Evolutionary conservation across 2,113 vertebrate species (phyloP), one percentile per base, ranked within the genome.

Genomic region (Megalops atlanticus): DNA sequence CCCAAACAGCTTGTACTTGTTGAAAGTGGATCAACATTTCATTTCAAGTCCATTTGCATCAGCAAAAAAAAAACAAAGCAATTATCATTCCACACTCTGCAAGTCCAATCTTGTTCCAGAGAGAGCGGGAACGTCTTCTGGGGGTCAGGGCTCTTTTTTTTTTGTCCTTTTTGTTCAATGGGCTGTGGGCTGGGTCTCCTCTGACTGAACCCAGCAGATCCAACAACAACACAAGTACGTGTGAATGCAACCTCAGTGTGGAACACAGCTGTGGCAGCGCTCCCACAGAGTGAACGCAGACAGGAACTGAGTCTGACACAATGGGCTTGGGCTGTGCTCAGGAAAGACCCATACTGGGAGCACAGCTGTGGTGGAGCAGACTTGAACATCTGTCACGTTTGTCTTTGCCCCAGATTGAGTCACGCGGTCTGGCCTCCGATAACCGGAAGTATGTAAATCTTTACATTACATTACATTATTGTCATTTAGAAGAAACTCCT

Each of bases 11-110:
- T 64, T 64, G 52, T 58, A n/a, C 52, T 58, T 24, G n/a, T n/a
- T 64, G 58, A 64, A 64, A 64, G 58, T 24, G 24, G 58, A 64
- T 64, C 58, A 64, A 64, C 58, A 64, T 64, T 64, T 64, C 58
- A 24, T 27, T 64, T 64, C 58, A 64, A n/a, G 5, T 8, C 1
- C 58, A 64, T 64, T 64, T 64, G 58, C 58, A 31, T 64, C n/a
- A 8, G 24, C 58, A 64, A 18, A 58, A 58, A 58, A 49, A 24
- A 54, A 10, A 31, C 24, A 64, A 64, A 64, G 58, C 58, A 64
- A 64, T 64, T 64, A 27, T 31, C 38, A 45, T 27, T 45, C 45
- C 40, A 21, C 4, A 4, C 15, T 35, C 47, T 5, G 3, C 24
- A 12, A 12, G 27, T 75, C 14, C 21, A 5, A 21, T 39, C 41